Percentiles rank a stretch among this genome's conserved stretches.
phyloP scores from a whole-genome alignment of 1,140 invertebrate species.

The Rhagoletis pomonella region DNA sequence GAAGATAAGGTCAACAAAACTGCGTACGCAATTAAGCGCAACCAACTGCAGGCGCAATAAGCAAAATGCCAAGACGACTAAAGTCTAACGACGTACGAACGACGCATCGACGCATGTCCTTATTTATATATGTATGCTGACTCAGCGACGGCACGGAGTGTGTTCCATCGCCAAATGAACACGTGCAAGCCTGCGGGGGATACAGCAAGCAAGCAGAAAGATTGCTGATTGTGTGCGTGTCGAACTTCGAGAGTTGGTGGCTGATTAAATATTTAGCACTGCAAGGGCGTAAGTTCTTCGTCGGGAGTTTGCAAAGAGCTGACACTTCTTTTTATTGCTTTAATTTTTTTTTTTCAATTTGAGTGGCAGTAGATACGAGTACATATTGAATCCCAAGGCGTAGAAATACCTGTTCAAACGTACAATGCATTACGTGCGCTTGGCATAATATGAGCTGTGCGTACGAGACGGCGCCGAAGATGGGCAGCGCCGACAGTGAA shows the following conservation, averaged over 20 bases:
- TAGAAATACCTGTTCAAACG: not conserved
- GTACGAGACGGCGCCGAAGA: not conserved
- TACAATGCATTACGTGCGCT: not conserved
- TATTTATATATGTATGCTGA: conserved; percentile 56
- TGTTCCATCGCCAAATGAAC: conserved; percentile 61
- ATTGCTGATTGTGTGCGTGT: not conserved
- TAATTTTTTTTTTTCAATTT: not conserved
- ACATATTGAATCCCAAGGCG: not conserved
- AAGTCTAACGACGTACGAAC: not conserved
- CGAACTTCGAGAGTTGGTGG: not conserved
- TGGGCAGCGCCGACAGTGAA: not conserved
- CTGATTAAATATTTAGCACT: not conserved
- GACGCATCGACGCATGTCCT: conserved; percentile 67
- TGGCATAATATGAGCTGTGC: not conserved
- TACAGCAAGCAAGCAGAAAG: not conserved
- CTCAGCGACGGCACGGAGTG: conserved; percentile 32
- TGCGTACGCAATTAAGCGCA: no score
- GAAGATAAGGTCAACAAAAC: no score
- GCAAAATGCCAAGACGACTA: conserved; percentile 21
- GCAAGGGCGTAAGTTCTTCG: not conserved
- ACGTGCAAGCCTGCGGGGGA: conserved; percentile 72
- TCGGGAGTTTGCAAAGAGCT: not conserved
- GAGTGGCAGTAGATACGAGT: not conserved
- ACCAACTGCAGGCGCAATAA: not conserved
- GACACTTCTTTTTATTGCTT: not conserved